Evolutionary conservation across 2,113 vertebrate genomes (phyloP).

Genomic region (Festucalex cinctus): DNA sequence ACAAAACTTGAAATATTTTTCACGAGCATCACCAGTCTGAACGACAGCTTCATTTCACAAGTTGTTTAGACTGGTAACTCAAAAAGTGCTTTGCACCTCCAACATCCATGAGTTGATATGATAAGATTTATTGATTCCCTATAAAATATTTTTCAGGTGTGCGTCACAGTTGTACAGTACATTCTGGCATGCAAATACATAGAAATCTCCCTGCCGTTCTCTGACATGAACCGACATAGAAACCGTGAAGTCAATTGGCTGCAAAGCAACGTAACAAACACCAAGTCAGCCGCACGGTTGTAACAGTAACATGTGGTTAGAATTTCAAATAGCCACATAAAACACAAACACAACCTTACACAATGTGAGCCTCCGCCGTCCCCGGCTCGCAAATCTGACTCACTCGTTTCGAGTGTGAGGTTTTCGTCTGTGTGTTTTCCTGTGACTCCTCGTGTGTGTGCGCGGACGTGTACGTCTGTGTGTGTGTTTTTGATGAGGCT

Average conservation of each 20-base stretch:
- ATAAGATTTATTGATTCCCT: too few relatives aligned
- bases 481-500: slow-evolving; percentile 49
- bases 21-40: too few relatives aligned
- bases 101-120: too few relatives aligned
- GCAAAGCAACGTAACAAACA: slow-evolving; percentile 6
- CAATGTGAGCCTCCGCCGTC: slow-evolving; percentile 21
- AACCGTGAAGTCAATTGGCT: not conserved
- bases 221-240: not conserved
- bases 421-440: slow-evolving; percentile 36
- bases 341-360: slow-evolving; percentile 24
- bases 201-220: not conserved
- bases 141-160: too few relatives aligned
- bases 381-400: slow-evolving; percentile 38
- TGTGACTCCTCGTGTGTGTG: slow-evolving; percentile 21
- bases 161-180: not conserved
- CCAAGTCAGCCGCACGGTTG: not conserved
- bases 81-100: too few relatives aligned
- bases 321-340: slow-evolving; percentile 24
- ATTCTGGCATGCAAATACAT: not conserved
- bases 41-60: too few relatives aligned
- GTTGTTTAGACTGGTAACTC: too few relatives aligned
- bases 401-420: slow-evolving; percentile 27
- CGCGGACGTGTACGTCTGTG: slow-evolving; percentile 23
- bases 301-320: slow-evolving; percentile 1
- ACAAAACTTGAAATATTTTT: too few relatives aligned